Evolutionary conservation across 1,140 invertebrate species (phyloP), one percentile per base, ranked within the genome.

Genomic region (Zeugodacus cucurbitae): DNA sequence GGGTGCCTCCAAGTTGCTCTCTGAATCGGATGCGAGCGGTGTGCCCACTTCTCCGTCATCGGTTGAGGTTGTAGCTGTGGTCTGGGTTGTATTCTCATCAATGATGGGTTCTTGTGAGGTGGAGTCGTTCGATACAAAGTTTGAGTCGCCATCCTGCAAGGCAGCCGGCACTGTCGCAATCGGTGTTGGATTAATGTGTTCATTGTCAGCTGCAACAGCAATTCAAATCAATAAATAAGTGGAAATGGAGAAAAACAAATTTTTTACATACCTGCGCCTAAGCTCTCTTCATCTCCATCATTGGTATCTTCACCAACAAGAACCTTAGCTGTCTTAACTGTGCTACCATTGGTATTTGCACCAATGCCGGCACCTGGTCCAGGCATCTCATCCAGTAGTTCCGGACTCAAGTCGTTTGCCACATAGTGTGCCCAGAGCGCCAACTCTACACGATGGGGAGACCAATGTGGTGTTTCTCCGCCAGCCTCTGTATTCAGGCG

Each of bases 381-480:
- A 89, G 96, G 97, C 93, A 97, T 96, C 89, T 96, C 95, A 89
- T 97, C 96, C 29, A 98, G 94, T 87, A 98, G 94, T 91, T 97
- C 96, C 44, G 97, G 97, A 92, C 97, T 96, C 89, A 97, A 92
- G 90, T 98, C 97, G 62, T 96, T 96, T 74, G 97, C 95, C 48
- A 98, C 96, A 92, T 97, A 97, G 94, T 98, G 97, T 88, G 97
- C 97, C 97, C 97, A 99, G 67, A 99, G 92, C 7, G 98, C 97
- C 90, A 98, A 93, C 93, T 99, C 98, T 37, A 99, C 97, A 92
- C 95, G 91, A 91, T 93, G 93, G 59, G 93, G 92, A 26, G 93
- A 91, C 93, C 93, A 93, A 57, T 91, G 90, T 82, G 91, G 92
- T 88, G 91, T 92, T 8, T 92, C 91, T 22, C 93, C 91, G 58